Evolutionary conservation across 2,113 vertebrate species (phyloP), one percentile per base, ranked within the genome.

Genomic region (Burhinus oedicnemus): DNA sequence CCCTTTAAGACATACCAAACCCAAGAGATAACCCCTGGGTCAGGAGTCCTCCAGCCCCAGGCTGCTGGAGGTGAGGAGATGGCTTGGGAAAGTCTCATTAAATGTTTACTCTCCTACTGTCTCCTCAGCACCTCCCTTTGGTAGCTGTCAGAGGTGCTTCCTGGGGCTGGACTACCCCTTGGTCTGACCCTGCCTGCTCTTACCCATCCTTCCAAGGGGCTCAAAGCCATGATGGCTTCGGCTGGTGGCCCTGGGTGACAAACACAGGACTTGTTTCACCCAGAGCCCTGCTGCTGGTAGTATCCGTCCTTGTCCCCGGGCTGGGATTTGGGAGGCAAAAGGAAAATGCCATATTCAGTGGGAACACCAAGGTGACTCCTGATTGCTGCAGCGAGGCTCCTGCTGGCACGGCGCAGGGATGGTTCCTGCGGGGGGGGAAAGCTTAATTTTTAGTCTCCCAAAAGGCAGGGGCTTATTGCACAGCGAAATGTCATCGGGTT

Each of bases 321-420:
- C 61, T 72, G 70, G 65, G 57, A 83, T 85, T 58, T 93, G 71
- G 52, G 40, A 94, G 19, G 29, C 9, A 5, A 57, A 79, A 85
- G 62, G 27, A 90, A 88, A 95, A 83, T 21, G 12, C 57, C 8
- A 1, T 83, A 42, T 65, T 71, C 12, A 3, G 52, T 69, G 54
- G 71, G 70, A 72, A 20, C 54, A 94, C 34, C 94, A 93, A 90
- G 94, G 90, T 94, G 92, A 95, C 85, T 90, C 66, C 78, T 13
- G 29, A 18, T 52, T 88, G 78, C 36, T 0, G 1, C 62, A 69
- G 71, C 0, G 0, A 87, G 47, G 65, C 42, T 93, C n/a, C 61
- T 55, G 32, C 82, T 0, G 1, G 57, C 9, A 2, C 1, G 2
- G 52, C 11, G 7, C 25, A 3, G 69, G 52, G 57, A 93, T 2